These are phyloP conservation scores for Salmo trutta DNA, from an alignment of 2,797 vertebrate species.

Conservation along the genomic window DNA sequence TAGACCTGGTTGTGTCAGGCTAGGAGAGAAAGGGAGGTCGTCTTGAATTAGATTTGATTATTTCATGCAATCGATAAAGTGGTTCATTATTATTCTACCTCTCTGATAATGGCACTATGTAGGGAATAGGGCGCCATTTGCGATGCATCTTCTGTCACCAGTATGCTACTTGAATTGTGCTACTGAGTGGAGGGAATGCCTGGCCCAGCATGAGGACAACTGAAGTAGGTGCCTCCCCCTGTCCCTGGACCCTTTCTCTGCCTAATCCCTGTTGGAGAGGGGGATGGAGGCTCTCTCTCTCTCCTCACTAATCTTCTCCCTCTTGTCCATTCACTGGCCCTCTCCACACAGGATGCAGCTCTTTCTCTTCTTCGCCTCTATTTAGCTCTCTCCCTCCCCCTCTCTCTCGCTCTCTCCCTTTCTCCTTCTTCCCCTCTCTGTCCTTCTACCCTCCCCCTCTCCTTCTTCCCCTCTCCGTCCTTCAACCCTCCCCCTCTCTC, in stretches of 20 bases:
- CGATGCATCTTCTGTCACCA: neutral
- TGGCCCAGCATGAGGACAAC: slow-evolving; percentile 8
- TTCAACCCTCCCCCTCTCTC: neutral
- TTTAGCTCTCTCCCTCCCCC: neutral
- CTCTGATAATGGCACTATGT: neutral
- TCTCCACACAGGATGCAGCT: slow-evolving; percentile 8
- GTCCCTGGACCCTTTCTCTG: neutral
- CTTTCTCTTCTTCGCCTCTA: neutral
- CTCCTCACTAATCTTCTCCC: neutral
- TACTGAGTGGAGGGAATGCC: neutral
- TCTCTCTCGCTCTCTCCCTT: neutral
- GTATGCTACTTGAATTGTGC: slow-evolving; percentile 6
- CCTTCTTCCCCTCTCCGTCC: neutral
- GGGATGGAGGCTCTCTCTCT: neutral
- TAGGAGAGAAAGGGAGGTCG: neutral
- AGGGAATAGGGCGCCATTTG: neutral
- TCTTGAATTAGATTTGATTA: slow-evolving; percentile 5
- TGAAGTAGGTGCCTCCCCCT: too few species aligned
- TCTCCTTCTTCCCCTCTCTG: neutral
- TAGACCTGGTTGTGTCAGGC: neutral
- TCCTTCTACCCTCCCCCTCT: neutral
- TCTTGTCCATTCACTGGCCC: slow-evolving; percentile 6
- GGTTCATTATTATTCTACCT: neutral
- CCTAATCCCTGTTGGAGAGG: neutral
- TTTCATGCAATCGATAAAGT: neutral